phyloP scores from a whole-genome alignment of 2,113 vertebrate species.

The Tupaia tana region DNA sequence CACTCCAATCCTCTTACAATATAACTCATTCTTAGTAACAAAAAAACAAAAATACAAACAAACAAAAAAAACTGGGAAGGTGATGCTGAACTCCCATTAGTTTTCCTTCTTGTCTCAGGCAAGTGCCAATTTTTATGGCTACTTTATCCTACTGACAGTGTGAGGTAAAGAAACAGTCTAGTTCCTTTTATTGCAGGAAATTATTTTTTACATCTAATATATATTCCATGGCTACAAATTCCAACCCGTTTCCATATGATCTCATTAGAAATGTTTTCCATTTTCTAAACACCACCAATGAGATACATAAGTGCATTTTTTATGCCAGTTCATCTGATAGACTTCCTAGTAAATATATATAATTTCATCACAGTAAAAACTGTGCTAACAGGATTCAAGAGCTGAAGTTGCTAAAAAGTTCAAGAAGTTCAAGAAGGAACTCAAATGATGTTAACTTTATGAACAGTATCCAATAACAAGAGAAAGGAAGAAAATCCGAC shows the following conservation, averaged over 20 bases:
- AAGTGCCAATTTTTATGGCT: conserved; percentile 64
- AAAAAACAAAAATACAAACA: conserved; percentile 53
- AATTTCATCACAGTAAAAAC: conserved; percentile 53
- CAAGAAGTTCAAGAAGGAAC: conserved; percentile 43
- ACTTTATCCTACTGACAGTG: not conserved
- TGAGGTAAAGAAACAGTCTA: conserved; percentile 25
- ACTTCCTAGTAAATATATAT: conserved; percentile 37
- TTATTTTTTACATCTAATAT: conserved; percentile 21
- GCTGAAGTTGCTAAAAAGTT: conserved; percentile 34
- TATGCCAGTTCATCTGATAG: not conserved
- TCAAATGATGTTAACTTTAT: not conserved
- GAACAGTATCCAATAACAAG: not conserved
- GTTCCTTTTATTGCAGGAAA: conserved; percentile 39
- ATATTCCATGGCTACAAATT: conserved; percentile 59
- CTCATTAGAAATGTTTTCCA: conserved; percentile 46
- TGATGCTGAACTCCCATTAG: not conserved
- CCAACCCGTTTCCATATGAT: conserved; percentile 37
- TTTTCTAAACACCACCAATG: conserved; percentile 38
- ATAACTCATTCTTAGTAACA: not conserved
- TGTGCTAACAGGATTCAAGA: conserved; percentile 39
- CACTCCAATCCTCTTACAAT: not conserved
- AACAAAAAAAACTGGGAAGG: not conserved
- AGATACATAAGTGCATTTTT: conserved; percentile 45
- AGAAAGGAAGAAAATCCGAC: conserved; percentile 7
- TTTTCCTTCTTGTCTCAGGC: conserved; percentile 1